phyloP scores from a whole-genome alignment of 1,140 invertebrate species.

The Cataglyphis hispanica region DNA sequence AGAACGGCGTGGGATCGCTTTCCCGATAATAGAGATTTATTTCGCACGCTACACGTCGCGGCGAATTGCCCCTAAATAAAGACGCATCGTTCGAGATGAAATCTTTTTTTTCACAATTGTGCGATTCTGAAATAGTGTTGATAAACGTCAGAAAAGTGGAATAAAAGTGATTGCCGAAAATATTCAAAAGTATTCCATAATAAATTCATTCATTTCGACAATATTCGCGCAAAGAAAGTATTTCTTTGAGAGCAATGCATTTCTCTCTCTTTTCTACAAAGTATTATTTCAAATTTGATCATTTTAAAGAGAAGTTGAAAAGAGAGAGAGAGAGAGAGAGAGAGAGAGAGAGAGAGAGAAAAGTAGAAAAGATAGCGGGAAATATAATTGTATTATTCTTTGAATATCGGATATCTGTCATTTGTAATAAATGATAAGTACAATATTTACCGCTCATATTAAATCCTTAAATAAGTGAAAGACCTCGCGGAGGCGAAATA shows the following conservation, averaged over 20 bases:
- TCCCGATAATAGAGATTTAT: conserved; percentile 61
- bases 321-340: too few relatives aligned
- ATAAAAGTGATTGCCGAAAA: neutral
- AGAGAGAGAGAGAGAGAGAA: too few relatives aligned
- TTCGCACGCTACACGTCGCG: conserved; percentile 4
- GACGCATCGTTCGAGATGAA: conserved; percentile 40
- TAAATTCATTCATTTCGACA: neutral
- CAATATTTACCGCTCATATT: neutral
- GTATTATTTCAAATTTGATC: neutral
- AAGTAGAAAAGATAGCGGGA: neutral
- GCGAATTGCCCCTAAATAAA: conserved; percentile 57
- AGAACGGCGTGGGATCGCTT: neutral
- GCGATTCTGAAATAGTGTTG: neutral
- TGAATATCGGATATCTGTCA: neutral
- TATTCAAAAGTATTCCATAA: neutral
- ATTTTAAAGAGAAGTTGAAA: conserved; percentile 2
- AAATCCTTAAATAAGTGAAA: conserved; percentile 25
- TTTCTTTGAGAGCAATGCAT: neutral
- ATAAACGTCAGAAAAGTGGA: neutral
- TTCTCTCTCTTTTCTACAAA: neutral
- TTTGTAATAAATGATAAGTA: conserved; percentile 22
- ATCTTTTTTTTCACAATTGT: conserved; percentile 43
- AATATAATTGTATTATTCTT: neutral
- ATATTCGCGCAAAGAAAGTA: neutral
- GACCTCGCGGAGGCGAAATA: neutral